Base-by-base conservation (phyloP, 2,797 vertebrate species). In the Manis javanica region DNA sequence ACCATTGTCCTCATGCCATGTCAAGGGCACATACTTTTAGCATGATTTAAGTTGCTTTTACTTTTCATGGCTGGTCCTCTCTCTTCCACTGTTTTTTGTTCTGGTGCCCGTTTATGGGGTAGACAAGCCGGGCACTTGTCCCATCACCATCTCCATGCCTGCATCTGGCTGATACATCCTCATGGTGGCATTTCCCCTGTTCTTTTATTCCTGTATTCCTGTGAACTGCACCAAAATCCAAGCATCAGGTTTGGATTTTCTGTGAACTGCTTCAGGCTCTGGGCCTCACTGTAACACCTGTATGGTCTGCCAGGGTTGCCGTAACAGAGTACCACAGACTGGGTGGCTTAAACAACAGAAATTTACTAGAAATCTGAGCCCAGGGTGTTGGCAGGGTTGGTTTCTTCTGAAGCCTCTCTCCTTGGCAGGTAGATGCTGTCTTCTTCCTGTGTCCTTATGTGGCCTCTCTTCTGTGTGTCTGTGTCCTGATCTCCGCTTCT, bases 91-190 rank as follows among this genome's bases (percentile, higher is more conserved):
- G 37, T 29, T 31, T 19, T 4, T 61, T 29, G 24, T 0, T 13
- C 49, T 29, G 12, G 31, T 18, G 6, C 19, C 7, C 4, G 18
- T 19, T 49, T 61, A 19, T 8, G 26, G 13, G 29, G 34, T 16
- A 31, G 51, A 34, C 7, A 78, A 57, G 53, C 21, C 7, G 1
- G 71, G 34, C 15, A 24, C 4, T 8, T 3, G 18, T 29, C 18
- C 79, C 1, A 18, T 11, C 18, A 39, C 11, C 4, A 2, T n/a
- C 18, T 46, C 29, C 3, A 3, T 7, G 4, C 21, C 34, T 31
- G 4, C 16, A 4, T 29, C 26, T 46, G 39, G 23, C 31, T 11
- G 69, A 23, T 7, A 12, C 12, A 5, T 31, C 64, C n/a, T 68
- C 8, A 8, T 68, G 64, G 64, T 34, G 64, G n/a, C 21, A 16